These are phyloP conservation scores for Acanthisitta chloris DNA, from an alignment of 2,113 vertebrate species.

Conservation along the genomic window DNA sequence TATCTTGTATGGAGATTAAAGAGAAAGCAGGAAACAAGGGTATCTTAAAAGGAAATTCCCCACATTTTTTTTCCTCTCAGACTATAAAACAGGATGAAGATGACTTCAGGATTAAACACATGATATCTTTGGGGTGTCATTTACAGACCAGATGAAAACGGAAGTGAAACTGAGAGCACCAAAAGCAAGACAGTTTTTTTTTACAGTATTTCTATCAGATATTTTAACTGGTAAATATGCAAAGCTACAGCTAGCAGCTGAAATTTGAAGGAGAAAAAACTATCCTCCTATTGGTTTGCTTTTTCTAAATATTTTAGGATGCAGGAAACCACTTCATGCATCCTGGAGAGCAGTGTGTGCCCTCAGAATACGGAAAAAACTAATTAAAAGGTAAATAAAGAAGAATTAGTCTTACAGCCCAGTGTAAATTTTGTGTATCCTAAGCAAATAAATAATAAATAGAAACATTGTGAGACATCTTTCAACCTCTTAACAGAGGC, in stretches of 20 bases:
- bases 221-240: not conserved
- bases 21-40: slow-evolving; percentile 3
- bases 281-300: not conserved
- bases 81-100: not conserved
- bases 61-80: not conserved
- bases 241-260: not conserved
- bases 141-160: not conserved
- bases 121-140: not conserved
- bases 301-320: not conserved
- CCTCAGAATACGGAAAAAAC: not conserved
- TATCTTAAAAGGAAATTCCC: slow-evolving; percentile 46
- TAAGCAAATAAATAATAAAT: not conserved
- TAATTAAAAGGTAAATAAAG: not conserved
- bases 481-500: not conserved
- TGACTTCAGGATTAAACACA: slow-evolving; percentile 2
- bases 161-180: not conserved
- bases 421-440: not conserved
- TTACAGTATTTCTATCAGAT: not conserved
- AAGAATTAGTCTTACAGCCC: not conserved
- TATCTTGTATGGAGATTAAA: slow-evolving; percentile 6
- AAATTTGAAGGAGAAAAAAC: not conserved
- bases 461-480: not conserved
- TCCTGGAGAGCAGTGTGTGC: not conserved
- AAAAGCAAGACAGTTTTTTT: not conserved
- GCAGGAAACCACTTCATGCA: not conserved